These are phyloP conservation scores for Eolophus roseicapilla DNA, from an alignment of 2,113 vertebrate genomes.

Conservation along the genomic window DNA sequence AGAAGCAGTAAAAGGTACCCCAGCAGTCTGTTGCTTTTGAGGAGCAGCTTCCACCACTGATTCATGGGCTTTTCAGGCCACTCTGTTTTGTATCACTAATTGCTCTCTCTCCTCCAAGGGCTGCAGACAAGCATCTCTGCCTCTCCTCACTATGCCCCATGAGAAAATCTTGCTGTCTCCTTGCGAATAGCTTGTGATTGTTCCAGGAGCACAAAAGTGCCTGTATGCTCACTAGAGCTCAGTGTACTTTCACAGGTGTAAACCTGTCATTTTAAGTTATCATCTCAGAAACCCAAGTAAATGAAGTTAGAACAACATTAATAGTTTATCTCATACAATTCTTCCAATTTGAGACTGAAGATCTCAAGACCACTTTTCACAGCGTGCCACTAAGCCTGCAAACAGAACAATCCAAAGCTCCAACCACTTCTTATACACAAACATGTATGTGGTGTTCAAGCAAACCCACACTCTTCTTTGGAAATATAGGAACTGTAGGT, in stretches of 20 bases:
- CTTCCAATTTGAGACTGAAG: neutral
- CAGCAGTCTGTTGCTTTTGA: neutral
- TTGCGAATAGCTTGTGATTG: neutral
- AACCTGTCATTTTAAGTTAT: neutral
- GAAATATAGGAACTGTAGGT: neutral
- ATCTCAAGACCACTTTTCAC: neutral
- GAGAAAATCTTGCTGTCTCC: neutral
- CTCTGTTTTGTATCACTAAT: neutral
- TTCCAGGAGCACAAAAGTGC: neutral
- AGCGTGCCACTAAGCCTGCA: neutral
- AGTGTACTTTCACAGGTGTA: neutral
- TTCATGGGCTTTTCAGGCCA: neutral
- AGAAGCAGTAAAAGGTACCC: neutral
- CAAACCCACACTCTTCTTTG: neutral
- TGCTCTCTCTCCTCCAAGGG: neutral
- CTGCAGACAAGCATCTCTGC: neutral
- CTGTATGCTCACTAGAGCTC: neutral
- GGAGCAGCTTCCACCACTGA: neutral
- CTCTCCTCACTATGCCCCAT: rapidly evolving
- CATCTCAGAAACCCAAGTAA: neutral
- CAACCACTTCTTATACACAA: neutral
- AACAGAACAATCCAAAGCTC: neutral
- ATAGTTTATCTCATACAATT: neutral
- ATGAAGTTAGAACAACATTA: neutral
- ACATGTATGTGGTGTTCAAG: rapidly evolving